phyloP scores from a whole-genome alignment of 53 echinoderm and acorn worm genomes.

The Echinometra lucunter region DNA sequence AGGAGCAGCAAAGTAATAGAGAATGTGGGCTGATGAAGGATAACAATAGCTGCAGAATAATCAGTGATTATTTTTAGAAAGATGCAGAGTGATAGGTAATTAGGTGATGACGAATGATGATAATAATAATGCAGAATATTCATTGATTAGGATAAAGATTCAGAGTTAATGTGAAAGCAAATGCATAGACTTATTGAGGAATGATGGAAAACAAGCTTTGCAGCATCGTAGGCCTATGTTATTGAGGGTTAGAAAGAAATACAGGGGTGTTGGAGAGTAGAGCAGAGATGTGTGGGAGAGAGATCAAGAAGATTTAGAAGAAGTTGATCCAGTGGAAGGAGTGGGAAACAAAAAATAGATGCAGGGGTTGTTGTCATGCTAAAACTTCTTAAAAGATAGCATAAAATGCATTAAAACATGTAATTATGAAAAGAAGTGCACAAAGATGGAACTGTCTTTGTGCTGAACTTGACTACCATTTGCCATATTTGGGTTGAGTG shows the following conservation, averaged over 20 bases:
- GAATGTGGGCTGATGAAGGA: too few relatives aligned
- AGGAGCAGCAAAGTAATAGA: background rate
- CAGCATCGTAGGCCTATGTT: background rate
- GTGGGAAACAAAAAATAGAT: constrained; percentile 2
- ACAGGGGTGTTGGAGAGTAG: background rate
- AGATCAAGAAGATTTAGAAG: background rate
- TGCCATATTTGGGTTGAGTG: constrained; percentile 45
- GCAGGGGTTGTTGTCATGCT: background rate
- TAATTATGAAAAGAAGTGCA: constrained; percentile 4
- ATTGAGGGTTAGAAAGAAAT: background rate
- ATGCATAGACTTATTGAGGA: background rate
- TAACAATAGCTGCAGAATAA: too few relatives aligned
- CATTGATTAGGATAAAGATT: too few relatives aligned
- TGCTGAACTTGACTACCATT: constrained; percentile 4
- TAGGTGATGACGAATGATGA: too few relatives aligned
- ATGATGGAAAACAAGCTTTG: background rate
- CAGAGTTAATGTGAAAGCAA: too few relatives aligned
- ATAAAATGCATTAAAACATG: constrained; percentile 40
- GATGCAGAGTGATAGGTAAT: too few relatives aligned
- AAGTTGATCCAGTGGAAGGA: background rate
- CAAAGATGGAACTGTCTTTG: constrained; percentile 50
- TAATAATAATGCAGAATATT: too few relatives aligned
- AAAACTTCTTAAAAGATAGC: background rate
- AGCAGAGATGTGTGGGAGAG: background rate
- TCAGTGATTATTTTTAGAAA: too few relatives aligned